Conservation (phyloP, 2,797 vertebrate genomes). For the Pseudochromis fuscus region DNA sequence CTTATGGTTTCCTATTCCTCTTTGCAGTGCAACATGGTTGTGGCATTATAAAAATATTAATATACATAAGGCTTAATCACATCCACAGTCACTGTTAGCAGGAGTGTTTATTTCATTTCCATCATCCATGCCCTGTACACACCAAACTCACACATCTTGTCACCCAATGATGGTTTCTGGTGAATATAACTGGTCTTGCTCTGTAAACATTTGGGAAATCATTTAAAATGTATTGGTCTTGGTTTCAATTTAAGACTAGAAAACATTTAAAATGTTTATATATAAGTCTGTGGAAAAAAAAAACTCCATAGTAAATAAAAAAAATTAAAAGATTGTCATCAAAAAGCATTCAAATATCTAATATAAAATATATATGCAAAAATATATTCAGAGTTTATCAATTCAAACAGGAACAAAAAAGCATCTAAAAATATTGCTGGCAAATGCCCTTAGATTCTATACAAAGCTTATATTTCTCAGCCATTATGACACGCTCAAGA, state of each 20-base stretch:
- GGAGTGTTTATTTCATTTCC: slow-evolving; percentile 58
- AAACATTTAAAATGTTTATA: slow-evolving; percentile 34
- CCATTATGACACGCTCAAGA: slow-evolving; percentile 24
- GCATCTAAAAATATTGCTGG: slow-evolving; percentile 50
- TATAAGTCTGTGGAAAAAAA: slow-evolving; percentile 40
- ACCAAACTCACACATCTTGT: slow-evolving; percentile 7
- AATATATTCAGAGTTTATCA: slow-evolving; percentile 72
- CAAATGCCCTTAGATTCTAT: slow-evolving; percentile 28
- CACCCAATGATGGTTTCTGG: slow-evolving; percentile 26
- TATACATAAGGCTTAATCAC: neutral
- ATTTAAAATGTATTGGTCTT: slow-evolving; percentile 14
- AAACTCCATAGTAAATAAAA: slow-evolving; percentile 45
- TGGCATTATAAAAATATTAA: neutral
- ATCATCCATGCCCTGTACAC: slow-evolving; percentile 25
- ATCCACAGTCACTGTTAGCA: slow-evolving; percentile 20
- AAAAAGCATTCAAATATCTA: slow-evolving; percentile 63
- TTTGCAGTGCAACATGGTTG: neutral
- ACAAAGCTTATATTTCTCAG: slow-evolving; percentile 20
- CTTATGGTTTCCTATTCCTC: neutral
- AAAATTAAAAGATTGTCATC: slow-evolving; percentile 28
- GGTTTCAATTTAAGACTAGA: slow-evolving; percentile 45
- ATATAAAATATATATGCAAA: slow-evolving; percentile 60
- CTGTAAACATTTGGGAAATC: slow-evolving; percentile 53
- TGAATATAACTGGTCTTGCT: slow-evolving; percentile 21
- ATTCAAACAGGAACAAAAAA: slow-evolving; percentile 50